Evolutionary conservation across 2,888 invertebrate species (phyloP).

Genomic region (Chloromyia formosa): DNA sequence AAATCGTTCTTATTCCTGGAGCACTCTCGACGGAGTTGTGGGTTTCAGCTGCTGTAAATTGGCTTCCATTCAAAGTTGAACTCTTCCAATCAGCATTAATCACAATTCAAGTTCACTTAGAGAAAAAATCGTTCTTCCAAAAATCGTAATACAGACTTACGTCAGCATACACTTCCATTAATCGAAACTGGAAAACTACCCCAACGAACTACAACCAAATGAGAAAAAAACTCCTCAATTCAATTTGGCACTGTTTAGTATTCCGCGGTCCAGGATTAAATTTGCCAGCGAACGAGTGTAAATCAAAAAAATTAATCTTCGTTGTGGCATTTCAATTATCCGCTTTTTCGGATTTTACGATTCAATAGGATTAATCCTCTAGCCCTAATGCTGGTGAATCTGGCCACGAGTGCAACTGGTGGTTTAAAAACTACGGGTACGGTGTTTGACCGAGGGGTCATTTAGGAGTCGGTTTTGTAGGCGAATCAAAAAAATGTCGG

Average conservation of each 20-base stretch:
- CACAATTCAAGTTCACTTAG: no score
- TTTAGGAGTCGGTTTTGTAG: background rate
- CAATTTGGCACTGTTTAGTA: background rate
- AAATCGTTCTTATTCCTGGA: no score
- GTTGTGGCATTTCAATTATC: slow-evolving; percentile 37
- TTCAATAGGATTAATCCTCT: slow-evolving; percentile 13
- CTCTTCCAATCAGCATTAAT: no score
- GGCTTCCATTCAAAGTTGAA: no score
- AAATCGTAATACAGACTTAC: no score
- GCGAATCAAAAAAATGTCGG: background rate
- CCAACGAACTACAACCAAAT: no score
- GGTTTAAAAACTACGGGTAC: background rate
- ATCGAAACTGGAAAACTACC: no score
- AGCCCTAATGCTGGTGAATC: slow-evolving; percentile 13
- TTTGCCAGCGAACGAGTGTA: background rate
- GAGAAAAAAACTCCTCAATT: background rate
- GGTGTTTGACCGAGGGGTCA: background rate
- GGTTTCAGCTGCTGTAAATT: no score
- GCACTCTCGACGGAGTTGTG: no score
- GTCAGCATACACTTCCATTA: no score
- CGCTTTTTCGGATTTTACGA: slow-evolving; percentile 12
- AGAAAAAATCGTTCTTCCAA: no score
- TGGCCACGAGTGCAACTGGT: slow-evolving; percentile 1
- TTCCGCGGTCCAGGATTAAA: background rate
- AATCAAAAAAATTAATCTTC: slow-evolving; percentile 3